Conservation (phyloP, 2,888 invertebrate species). For the Xylophagus ater region DNA sequence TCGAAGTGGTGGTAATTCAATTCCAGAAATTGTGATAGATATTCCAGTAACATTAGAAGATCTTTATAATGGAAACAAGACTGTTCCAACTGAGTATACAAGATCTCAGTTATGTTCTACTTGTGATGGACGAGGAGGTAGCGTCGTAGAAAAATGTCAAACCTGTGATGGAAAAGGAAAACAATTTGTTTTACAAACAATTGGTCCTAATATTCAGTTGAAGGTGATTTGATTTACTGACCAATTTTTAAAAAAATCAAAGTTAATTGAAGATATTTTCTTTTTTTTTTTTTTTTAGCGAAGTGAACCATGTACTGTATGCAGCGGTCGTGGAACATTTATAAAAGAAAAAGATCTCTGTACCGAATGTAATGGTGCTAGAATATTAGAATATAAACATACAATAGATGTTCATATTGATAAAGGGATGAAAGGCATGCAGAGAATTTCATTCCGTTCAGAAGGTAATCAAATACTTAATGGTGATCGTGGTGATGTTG, state of each 20-base stretch:
- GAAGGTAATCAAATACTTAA: slow-evolving; percentile 88
- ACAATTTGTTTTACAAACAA: slow-evolving; percentile 60
- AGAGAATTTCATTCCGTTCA: slow-evolving; percentile 74
- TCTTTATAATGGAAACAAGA: slow-evolving; percentile 78
- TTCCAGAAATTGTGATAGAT: slow-evolving; percentile 66
- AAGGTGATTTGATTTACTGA: slow-evolving; percentile 9
- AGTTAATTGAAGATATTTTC: background rate
- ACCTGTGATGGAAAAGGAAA: slow-evolving; percentile 69
- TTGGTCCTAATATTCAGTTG: slow-evolving; percentile 28
- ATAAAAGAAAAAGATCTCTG: slow-evolving; percentile 77
- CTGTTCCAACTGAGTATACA: slow-evolving; percentile 35
- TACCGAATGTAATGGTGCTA: slow-evolving; percentile 69
- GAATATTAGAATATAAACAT: slow-evolving; percentile 71
- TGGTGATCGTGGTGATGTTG: slow-evolving; percentile 77
- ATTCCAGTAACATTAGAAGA: slow-evolving; percentile 81
- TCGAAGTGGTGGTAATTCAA: slow-evolving; percentile 50
- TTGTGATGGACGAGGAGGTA: slow-evolving; percentile 44
- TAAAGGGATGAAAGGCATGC: slow-evolving; percentile 77
- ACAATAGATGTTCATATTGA: slow-evolving; percentile 80
- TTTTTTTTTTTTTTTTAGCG: slow-evolving; percentile 20
- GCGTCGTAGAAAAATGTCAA: slow-evolving; percentile 53
- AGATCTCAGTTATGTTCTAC: slow-evolving; percentile 28
- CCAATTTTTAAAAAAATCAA: background rate
- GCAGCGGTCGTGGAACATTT: slow-evolving; percentile 58
- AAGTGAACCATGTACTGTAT: slow-evolving; percentile 43